These are phyloP conservation scores for Threskiornis aethiopicus DNA, from an alignment of 2,797 vertebrate genomes.

Conservation along the genomic window DNA sequence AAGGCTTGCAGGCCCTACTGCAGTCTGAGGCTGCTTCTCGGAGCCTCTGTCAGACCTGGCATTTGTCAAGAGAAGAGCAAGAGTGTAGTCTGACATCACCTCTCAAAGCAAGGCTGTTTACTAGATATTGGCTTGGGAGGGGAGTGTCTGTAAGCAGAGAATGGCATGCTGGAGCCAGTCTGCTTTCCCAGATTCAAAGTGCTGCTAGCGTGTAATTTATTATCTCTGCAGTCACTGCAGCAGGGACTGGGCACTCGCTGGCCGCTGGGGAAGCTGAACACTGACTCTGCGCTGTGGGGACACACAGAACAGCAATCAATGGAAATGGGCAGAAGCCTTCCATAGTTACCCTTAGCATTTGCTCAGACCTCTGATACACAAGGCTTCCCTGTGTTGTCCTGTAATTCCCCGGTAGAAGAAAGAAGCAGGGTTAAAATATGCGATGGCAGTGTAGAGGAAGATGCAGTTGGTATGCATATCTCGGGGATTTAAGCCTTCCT, in stretches of 20 bases:
- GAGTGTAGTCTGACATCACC: background rate
- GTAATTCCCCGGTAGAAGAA: background rate
- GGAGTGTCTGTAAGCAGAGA: background rate
- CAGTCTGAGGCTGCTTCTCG: background rate
- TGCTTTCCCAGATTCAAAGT: background rate
- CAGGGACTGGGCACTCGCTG: background rate
- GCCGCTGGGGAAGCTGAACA: background rate
- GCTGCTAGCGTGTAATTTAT: conserved; percentile 18
- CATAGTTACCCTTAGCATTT: background rate
- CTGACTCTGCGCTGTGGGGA: background rate
- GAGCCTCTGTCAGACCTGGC: background rate
- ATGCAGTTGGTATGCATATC: background rate
- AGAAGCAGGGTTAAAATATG: background rate
- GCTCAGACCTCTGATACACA: background rate
- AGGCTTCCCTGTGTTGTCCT: background rate
- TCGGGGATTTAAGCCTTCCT: background rate
- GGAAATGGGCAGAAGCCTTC: background rate
- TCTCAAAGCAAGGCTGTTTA: conserved; percentile 11
- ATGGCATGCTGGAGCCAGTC: background rate
- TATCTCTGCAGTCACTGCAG: conserved; percentile 42
- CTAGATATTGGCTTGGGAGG: background rate
- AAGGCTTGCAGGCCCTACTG: background rate
- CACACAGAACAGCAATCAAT: background rate
- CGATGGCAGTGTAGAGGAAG: background rate
- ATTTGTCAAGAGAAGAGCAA: background rate